Evolutionary conservation across 1,140 invertebrate genomes (phyloP), one percentile per base, ranked within the genome.

Genomic region (Drosophila chauvacae): DNA sequence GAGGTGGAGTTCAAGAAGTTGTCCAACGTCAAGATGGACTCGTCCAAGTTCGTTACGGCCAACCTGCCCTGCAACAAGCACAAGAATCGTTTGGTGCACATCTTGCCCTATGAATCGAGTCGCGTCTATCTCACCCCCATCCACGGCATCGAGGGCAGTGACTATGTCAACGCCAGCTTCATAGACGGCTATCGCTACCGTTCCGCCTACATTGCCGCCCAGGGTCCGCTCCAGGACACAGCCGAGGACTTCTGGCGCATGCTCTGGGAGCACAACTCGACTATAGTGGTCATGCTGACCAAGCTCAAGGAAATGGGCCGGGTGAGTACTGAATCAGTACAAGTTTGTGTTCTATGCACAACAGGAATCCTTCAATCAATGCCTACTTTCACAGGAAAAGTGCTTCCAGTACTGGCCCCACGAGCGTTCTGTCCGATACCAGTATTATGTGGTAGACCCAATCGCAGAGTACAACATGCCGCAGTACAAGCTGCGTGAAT

Each of bases 241-340:
- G 97, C 97, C 0, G 98, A 99, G 81, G 99, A 99, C 92, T 98
- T 99, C 86, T 99, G 99, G 99, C 94, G 99, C 72, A 99, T 99
- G 98, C 94, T 99, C n/a, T 99, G 99, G 99, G 98, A 99, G 92
- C 98, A 99, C 92, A 99, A 99, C 93, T 99, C 98, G 0, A 99
- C 98, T 7, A 99, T 99, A 92, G 96, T 99, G 41, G 99, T 99
- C 11, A 99, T 99, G 98, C 93, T 99, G 41, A 99, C 98, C 5
- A 99, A 99, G 93, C 94, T 99, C 20, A 97, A 98, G 92, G 98
- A 99, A 94, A 98, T 99, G 96, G 98, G 98, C 71, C 94, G 98
- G 91, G 97, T 97, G 94, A 95, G 96, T 93, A 30, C 7, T 23
- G 4, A 55, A 18, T 13, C 4, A 4, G 3, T 35, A 7, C 47